Evolutionary conservation across 2,888 invertebrate genomes (phyloP), one percentile per base, ranked within the genome.

Genomic region (Ctenicera cuprea): DNA sequence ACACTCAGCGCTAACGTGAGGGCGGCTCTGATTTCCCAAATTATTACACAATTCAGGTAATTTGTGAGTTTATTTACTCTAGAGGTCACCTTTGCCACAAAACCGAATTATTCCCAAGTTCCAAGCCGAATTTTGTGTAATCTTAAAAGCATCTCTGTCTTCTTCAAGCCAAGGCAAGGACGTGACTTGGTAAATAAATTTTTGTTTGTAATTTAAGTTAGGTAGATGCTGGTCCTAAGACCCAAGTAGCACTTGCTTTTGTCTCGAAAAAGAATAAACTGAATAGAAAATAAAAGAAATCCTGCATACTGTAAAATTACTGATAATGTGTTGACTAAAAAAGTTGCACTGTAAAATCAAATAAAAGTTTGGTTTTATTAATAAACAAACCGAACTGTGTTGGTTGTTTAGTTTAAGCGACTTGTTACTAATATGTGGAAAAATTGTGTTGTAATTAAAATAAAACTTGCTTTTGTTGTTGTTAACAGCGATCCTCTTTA

Each of bases 11-110:
- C 11, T 59, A 38, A 38, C 59, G 59, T 22, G 54, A 22, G 59
- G 59, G n/a, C 59, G 38, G 3, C 38, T 18, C 59, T 38, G 59
- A 59, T 59, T 59, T 38, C 59, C 20, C 38, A 20, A 59, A 59
- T 59, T 59, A 59, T 59, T 59, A 38, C 59, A 38, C 59, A 38
- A 38, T 59, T n/a, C 59, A 59, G 38, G 59, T 59, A 59, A 59
- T 20, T 59, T 33, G 1, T n/a, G 16, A n/a, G 59, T 38, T 59
- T 59, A 38, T 38, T 38, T 59, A 38, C 59, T 59, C 37, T 20
- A 38, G 38, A 59, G 59, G 59, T 38, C 16, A 33, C 38, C 59
- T 59, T 59, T 59, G 59, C 20, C 52, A 52, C 52, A n/a, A 20
- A n/a, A 30, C 52, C 52, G 20, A 50, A 30, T 52, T 52, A 52